Percentiles rank a stretch among this genome's conserved stretches.
Evolutionary conservation across 1,140 invertebrate genomes (phyloP).

Genomic region (Xylocopa sonorina): DNA sequence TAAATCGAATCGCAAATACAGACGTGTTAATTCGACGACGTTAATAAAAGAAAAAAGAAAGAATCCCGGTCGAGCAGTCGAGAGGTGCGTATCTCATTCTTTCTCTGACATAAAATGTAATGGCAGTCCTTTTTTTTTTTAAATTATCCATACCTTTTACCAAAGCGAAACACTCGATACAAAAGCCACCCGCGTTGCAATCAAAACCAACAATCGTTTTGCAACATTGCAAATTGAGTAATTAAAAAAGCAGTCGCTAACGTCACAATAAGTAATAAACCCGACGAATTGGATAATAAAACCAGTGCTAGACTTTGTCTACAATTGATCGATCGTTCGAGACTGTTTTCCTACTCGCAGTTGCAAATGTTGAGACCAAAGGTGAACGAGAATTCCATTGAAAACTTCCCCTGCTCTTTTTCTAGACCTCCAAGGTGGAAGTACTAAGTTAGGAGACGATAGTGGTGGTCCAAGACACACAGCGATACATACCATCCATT

Average conservation of each 20-base stretch:
- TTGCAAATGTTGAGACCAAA: not conserved
- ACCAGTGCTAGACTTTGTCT: not conserved
- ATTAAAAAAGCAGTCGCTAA: slow-evolving; percentile 9
- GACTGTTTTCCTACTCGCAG: not conserved
- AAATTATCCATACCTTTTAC: not conserved
- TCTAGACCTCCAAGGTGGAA: not conserved
- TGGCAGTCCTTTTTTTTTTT: not conserved
- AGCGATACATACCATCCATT: too few species aligned
- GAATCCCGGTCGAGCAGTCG: not conserved
- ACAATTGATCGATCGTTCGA: not conserved
- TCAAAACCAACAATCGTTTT: not conserved
- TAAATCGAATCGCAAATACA: not conserved
- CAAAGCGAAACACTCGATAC: not conserved
- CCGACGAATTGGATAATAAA: not conserved
- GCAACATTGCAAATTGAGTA: not conserved
- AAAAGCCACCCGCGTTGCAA: not conserved
- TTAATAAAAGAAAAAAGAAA: not conserved
- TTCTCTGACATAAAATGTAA: not conserved
- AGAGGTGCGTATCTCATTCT: not conserved
- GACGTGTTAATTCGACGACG: not conserved
- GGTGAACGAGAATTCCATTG: not conserved
- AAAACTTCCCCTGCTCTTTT: not conserved
- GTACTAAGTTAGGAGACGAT: not conserved
- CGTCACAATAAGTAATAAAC: not conserved
- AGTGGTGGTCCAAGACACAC: not conserved